Evolutionary conservation across 2,888 invertebrate genomes (phyloP), one percentile per base, ranked within the genome.

Genomic region (Andrena camellia): DNA sequence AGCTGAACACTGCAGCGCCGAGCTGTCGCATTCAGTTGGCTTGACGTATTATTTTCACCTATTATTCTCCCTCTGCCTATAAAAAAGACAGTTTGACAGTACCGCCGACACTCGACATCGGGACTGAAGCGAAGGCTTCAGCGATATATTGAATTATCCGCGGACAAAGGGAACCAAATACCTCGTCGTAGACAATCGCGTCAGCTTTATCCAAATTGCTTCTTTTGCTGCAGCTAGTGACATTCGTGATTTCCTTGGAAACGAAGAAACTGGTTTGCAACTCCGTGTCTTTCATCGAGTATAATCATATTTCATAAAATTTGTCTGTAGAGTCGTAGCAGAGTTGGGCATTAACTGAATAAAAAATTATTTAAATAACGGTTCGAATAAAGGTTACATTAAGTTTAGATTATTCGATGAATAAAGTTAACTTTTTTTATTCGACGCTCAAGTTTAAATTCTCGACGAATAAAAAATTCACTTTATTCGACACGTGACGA

Each of bases 21-120:
- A 90, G 57, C 88, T 89, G 92, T 91, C 92, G 86, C 78, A 77
- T 88, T 88, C 87, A 85, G 83, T 90, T 82, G 86, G 82, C 82
- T 86, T 89, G 91, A 92, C 86, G 90, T 90, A 92, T 92, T 92
- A 91, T 91, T 91, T 90, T 85, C 84, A 80, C 78, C 86, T 72
- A 88, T 89, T 89, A 89, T 90, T 87, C 77, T 73, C 78, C 69
- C 35, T 67, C 70, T 64, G 69, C 57, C 66, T 64, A 54, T 77
- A 78, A 76, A 75, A 84, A 84, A 26, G 57, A 57, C 68, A 76
- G 52, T 62, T 72, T 63, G 74, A 71, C 73, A 48, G 59, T 42
- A 29, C 57, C 48, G 60, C 35, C 59, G 52, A 78, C 63, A 60
- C 69, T 69, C 73, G 78, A 64, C 75, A 62, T 69, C 52, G 77